A percentile compares a stretch with the other conserved stretches of the same genome.
These are phyloP conservation scores for Antennarius maculatus DNA, from an alignment of 2,797 vertebrate genomes.

Conservation along the genomic window DNA sequence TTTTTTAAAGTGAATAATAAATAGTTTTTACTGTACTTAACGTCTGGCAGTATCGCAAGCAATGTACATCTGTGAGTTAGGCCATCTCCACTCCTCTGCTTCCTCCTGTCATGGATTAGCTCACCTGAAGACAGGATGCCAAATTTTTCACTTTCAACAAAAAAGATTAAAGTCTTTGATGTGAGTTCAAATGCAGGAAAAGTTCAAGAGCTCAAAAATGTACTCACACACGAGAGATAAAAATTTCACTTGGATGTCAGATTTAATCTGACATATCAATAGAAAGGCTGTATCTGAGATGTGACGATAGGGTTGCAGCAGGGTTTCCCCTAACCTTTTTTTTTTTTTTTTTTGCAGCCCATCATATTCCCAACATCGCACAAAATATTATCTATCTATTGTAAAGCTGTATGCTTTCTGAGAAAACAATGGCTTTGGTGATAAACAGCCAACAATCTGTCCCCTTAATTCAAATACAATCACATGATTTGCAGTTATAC, in stretches of 20 bases:
- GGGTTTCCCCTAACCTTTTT: too few species aligned
- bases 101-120: slow-evolving; percentile 62
- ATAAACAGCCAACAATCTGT: too few species aligned
- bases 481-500: too few species aligned
- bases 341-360: too few species aligned
- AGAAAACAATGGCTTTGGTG: too few species aligned
- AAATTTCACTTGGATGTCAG: slow-evolving; percentile 55
- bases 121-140: slow-evolving; percentile 49
- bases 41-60: slow-evolving; percentile 26
- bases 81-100: slow-evolving; percentile 48
- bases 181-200: slow-evolving; percentile 65
- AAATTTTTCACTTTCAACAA: slow-evolving; percentile 50
- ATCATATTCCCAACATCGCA: too few species aligned
- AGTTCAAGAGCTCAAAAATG: slow-evolving; percentile 66
- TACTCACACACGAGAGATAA: slow-evolving; percentile 47
- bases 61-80: slow-evolving; percentile 7
- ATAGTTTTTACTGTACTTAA: slow-evolving; percentile 5
- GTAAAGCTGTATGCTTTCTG: too few species aligned
- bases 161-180: slow-evolving; percentile 61
- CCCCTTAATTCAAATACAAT: too few species aligned
- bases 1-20: too few species aligned
- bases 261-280: slow-evolving; percentile 38
- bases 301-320: slow-evolving; percentile 41
- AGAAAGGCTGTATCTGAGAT: slow-evolving; percentile 23
- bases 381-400: too few species aligned